These are phyloP conservation scores for Myoxocephalus aenaeus DNA, from an alignment of 2,797 vertebrate species.

Conservation along the genomic window DNA sequence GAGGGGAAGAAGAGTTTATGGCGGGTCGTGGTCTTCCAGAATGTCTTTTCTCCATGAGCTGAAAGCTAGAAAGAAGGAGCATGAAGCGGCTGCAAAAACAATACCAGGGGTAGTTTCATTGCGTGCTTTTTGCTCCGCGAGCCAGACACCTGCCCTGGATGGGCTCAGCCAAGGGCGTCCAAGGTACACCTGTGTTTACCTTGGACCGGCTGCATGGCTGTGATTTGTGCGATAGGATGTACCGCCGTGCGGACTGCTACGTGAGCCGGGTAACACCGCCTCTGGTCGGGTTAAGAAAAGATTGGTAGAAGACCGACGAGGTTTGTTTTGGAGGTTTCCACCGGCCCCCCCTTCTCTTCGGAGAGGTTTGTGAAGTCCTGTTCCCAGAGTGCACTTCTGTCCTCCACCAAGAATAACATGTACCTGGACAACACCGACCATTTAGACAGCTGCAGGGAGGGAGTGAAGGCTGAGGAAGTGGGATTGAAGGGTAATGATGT, in stretches of 20 bases:
- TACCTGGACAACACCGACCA: slow-evolving; percentile 72
- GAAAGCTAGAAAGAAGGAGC: slow-evolving; percentile 61
- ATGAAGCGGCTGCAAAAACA: slow-evolving; percentile 17
- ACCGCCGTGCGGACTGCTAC: slow-evolving; percentile 32
- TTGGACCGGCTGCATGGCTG: slow-evolving; percentile 54
- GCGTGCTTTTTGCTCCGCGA: slow-evolving; percentile 32
- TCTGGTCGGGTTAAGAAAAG: slow-evolving; percentile 71
- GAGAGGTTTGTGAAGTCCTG: slow-evolving; percentile 65
- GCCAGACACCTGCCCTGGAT: slow-evolving; percentile 54
- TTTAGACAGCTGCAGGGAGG: slow-evolving; percentile 75
- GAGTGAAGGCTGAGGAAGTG: slow-evolving; percentile 35
- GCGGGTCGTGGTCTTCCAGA: slow-evolving; percentile 43
- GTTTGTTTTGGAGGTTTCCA: slow-evolving; percentile 68
- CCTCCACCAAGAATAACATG: slow-evolving; percentile 76
- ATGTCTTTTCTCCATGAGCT: slow-evolving; percentile 52
- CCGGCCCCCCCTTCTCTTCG: slow-evolving; percentile 4
- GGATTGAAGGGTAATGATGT: slow-evolving; percentile 58
- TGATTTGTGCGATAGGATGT: slow-evolving; percentile 48
- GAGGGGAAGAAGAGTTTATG: slow-evolving; percentile 58
- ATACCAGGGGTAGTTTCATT: slow-evolving; percentile 36
- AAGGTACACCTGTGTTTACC: slow-evolving; percentile 60
- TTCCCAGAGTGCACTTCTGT: slow-evolving; percentile 75
- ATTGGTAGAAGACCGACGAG: slow-evolving; percentile 61
- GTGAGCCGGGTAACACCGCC: slow-evolving; percentile 52
- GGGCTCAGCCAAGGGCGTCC: slow-evolving; percentile 14